These are phyloP conservation scores for Menura novaehollandiae DNA, from an alignment of 2,113 vertebrate genomes.

Conservation along the genomic window DNA sequence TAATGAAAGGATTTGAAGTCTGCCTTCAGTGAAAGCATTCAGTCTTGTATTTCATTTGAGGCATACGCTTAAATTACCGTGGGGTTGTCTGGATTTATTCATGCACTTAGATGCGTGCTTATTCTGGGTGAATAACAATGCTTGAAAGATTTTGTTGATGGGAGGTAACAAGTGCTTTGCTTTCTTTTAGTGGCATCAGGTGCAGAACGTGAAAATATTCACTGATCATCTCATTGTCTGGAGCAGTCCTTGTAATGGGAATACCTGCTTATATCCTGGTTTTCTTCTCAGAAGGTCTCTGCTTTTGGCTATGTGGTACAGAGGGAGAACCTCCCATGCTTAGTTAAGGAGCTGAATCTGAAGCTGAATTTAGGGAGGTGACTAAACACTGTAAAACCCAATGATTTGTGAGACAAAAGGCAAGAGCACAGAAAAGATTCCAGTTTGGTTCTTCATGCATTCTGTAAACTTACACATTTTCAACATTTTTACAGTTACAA, in stretches of 20 bases:
- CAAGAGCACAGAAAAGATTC: background rate
- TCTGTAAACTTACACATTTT: background rate
- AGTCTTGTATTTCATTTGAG: background rate
- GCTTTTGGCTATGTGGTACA: rapidly evolving
- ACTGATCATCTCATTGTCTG: background rate
- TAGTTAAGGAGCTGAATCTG: background rate
- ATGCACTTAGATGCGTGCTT: background rate
- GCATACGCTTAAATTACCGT: background rate
- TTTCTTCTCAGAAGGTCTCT: background rate
- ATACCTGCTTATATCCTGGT: background rate
- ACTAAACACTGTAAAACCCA: background rate
- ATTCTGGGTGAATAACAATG: background rate
- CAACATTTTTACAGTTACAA: background rate
- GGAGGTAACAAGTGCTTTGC: background rate
- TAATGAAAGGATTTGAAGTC: background rate
- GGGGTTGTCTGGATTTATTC: background rate
- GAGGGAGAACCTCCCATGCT: background rate
- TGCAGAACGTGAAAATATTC: background rate
- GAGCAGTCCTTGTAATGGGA: background rate
- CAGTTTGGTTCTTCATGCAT: background rate
- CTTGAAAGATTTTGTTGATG: background rate
- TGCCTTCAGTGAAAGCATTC: background rate
- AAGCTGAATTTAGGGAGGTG: background rate
- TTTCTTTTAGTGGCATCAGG: background rate
- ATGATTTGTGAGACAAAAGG: background rate